Conservation (phyloP, 2,113 vertebrate genomes). For the Eptesicus fuscus region DNA sequence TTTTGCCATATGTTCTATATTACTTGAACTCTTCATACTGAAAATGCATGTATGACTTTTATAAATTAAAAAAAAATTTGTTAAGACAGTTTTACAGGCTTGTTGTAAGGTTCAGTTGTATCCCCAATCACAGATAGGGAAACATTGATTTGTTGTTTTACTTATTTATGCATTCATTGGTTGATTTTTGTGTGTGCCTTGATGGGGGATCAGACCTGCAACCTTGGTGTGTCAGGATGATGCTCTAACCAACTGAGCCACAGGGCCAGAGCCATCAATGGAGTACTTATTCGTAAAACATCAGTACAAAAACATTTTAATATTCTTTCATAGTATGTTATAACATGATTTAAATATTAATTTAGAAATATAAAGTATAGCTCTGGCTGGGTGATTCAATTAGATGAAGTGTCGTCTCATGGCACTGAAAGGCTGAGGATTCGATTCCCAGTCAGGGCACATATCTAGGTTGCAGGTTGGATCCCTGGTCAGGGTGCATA, state of each 20-base stretch:
- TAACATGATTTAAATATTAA: background rate
- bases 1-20: background rate
- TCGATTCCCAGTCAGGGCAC: no score
- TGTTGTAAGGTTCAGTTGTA: background rate
- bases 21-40: background rate
- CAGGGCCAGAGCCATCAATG: background rate
- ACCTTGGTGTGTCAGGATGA: background rate
- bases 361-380: background rate
- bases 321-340: background rate
- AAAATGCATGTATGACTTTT: background rate
- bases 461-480: no score
- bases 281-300: background rate
- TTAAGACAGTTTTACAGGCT: background rate
- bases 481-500: no score
- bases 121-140: no score
- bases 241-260: background rate
- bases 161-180: no score
- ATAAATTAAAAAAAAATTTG: background rate
- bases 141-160: no score
- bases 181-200: no score
- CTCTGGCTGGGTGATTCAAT: no score
- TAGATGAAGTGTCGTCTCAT: no score
- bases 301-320: background rate
- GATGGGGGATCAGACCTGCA: background rate
- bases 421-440: background rate